Evolutionary conservation across 1,140 invertebrate species (phyloP).

Genomic region (Halictus rubicundus): DNA sequence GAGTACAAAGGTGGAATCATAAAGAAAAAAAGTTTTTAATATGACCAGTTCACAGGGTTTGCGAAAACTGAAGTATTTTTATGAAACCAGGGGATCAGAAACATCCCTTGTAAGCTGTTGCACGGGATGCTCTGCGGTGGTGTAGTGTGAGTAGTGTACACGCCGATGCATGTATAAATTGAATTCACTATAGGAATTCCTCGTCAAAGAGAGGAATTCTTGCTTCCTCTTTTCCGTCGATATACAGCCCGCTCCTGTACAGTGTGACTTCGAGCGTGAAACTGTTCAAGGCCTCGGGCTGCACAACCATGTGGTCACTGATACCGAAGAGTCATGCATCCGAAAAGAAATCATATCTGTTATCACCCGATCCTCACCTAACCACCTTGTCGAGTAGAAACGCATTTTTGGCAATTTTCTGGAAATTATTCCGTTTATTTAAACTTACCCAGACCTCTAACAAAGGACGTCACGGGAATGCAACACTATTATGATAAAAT

Average conservation of each 20-base stretch:
- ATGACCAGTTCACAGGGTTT: slow-evolving; percentile 5
- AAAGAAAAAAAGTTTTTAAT: slow-evolving; percentile 36
- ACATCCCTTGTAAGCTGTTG: slow-evolving; percentile 32
- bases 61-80: slow-evolving; percentile 40
- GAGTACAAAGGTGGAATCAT: not conserved
- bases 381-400: not conserved
- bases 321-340: slow-evolving; percentile 49
- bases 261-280: slow-evolving; percentile 64
- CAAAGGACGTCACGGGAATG: too few relatives aligned
- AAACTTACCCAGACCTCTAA: too few relatives aligned
- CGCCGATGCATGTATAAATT: slow-evolving; percentile 41
- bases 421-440: not conserved
- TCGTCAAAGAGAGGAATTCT: slow-evolving; percentile 68
- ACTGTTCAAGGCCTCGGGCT: slow-evolving; percentile 31
- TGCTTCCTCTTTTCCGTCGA: slow-evolving; percentile 54
- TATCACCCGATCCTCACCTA: slow-evolving; percentile 3
- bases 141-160: slow-evolving; percentile 30
- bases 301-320: slow-evolving; percentile 16
- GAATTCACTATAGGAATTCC: slow-evolving; percentile 60
- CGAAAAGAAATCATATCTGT: slow-evolving; percentile 19
- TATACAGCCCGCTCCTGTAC: slow-evolving; percentile 40
- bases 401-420: not conserved
- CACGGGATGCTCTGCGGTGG: not conserved
- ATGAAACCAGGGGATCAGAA: slow-evolving; percentile 41
- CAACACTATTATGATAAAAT: too few relatives aligned